phyloP scores from a whole-genome alignment of 2,113 vertebrate species.

The Apodemus sylvaticus region DNA sequence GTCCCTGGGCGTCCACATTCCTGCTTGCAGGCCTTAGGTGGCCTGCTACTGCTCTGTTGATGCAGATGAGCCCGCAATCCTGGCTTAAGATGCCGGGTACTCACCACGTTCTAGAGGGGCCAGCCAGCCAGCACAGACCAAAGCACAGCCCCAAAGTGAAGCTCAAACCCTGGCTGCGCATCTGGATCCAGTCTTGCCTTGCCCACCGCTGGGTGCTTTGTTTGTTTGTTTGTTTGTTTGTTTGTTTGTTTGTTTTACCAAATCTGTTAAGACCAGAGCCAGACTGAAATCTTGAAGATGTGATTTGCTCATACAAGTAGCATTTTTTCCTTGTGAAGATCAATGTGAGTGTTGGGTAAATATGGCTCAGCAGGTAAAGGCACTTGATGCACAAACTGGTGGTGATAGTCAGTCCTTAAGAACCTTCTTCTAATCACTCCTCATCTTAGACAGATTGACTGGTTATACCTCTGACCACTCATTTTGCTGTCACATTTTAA shows the following conservation, averaged over 20 bases:
- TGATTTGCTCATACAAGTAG: not conserved
- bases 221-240: too few species aligned
- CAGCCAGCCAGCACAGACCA: not conserved
- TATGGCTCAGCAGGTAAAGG: not conserved
- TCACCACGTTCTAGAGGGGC: not conserved
- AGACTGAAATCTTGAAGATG: conserved; percentile 3
- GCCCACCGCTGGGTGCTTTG: too few species aligned
- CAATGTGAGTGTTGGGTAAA: not conserved
- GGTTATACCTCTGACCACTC: not conserved
- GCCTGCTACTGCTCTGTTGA: not conserved
- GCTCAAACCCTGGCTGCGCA: not conserved
- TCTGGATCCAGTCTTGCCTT: not conserved
- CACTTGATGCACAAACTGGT: not conserved
- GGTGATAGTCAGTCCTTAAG: not conserved
- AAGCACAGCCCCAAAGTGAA: not conserved
- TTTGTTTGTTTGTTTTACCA: too few species aligned
- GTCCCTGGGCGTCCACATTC: not conserved
- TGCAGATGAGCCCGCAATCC: not conserved
- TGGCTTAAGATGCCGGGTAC: not conserved
- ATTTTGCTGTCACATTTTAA: conserved; percentile 30
- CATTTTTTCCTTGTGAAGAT: not conserved
- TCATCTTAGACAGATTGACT: not conserved
- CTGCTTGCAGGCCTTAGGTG: not conserved
- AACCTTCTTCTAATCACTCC: not conserved
- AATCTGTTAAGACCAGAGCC: not conserved